Evolutionary conservation across 1,140 invertebrate species (phyloP), one percentile per base, ranked within the genome.

Genomic region (Pseudomyrmex dendroicus): DNA sequence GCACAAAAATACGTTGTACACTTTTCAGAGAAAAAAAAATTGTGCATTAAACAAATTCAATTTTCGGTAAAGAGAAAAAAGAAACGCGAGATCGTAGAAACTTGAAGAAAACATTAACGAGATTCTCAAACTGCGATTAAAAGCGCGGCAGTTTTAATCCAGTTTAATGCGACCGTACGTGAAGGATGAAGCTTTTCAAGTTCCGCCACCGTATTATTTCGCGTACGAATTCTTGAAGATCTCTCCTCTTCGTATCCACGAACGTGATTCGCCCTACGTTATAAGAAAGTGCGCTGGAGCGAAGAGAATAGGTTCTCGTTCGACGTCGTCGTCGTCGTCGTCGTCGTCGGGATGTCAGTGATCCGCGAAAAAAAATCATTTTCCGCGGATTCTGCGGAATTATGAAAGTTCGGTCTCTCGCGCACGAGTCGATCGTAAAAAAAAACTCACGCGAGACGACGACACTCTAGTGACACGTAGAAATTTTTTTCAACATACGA

Each of bases 191-290:
- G 20, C 4, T 67, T 5, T 67, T 57, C 44, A 20, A 12, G 1
- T 13, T 44, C 15, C 12, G 8, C 5, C 0, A 25, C 2, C 22
- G n/a, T 8, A 20, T 80, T 77, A 77, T 54, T 77, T 25, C 44
- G 44, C 54, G 44, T 35, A 15, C 44, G 15, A 70, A 80, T 80
- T 80, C 66, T 35, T 50, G 66, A 80, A 12, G 44, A 13, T 72
- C 44, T 25, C 17, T 17, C 3, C n/a, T 22, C 3, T 20, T 17
- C 20, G 20, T 52, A 61, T 44, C 20, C 50, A 35, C 13, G n/a
- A 22, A 4, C 52, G 25, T 68, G 46, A 44, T 46, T 57, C 4
- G 63, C 25, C 5, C 25, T 2, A 10, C 44, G 25, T 70, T 59
- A 10, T 35, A 50, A 15, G 15, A 2, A 25, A 22, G 74, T n/a